Evolutionary conservation across 2,888 invertebrate species (phyloP), one percentile per base, ranked within the genome.

Genomic region (Cyrtodaria siliqua): DNA sequence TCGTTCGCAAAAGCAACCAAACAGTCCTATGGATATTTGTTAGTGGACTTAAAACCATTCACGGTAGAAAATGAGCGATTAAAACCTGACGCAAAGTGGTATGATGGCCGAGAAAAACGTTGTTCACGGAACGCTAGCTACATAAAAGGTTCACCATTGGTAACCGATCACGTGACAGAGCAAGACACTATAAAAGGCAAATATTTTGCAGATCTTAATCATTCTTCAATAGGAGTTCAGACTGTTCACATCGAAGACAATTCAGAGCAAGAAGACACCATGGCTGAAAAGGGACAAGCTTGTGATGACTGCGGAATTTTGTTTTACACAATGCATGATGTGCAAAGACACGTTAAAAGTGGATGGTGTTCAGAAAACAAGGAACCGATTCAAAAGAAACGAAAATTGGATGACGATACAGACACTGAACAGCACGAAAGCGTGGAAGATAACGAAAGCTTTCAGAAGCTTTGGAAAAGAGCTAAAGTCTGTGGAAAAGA

Each of bases 311-410:
- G 59, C 24, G 53, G 64, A 8, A 23, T 24, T 9, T 55, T 64
- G 16, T 64, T 64, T 64, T 33, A 64, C 53, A 16, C 57, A 12
- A 27, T 38, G 16, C 57, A 57, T 33, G 50, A 57, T 29, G 57
- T 56, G 8, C 67, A 67, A 33, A 67, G 67, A 40, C 67, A 67
- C 50, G 50, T 57, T 3, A 67, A 67, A 56, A 26, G 67, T n/a
- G 67, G 64, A 1, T 56, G 56, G 55, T 66, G 55, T 66, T 47
- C 64, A 1, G 64, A 56, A 56, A 20, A 44, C 47, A 56, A 4
- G 20, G 55, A 50, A 16, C 27, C 27, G n/a, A 4, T 8, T 12
- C 50, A 62, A 20, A 50, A 49, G 1, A 49, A 50, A 62, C 6
- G 29, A 62, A 62, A 60, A 27, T 24, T 44, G 6, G 60, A 60